A percentile compares a stretch with the other conserved stretches of the same genome.
These are phyloP conservation scores for Trachythela sp. DNA, from an alignment of 64 coral and sea anemone genomes.

Conservation along the genomic window DNA sequence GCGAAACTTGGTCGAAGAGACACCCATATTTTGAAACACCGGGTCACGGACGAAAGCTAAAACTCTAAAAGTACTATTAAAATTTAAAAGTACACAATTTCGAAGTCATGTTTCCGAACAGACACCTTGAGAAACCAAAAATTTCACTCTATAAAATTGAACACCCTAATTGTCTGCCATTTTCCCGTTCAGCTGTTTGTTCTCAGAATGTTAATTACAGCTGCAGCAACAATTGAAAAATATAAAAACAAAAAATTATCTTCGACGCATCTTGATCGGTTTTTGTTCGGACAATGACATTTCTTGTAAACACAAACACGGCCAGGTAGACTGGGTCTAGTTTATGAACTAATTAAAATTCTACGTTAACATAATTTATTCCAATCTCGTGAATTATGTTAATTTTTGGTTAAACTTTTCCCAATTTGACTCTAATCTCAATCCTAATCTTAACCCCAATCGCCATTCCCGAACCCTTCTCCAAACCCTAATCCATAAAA, in stretches of 20 bases:
- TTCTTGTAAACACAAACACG: conserved; percentile 6
- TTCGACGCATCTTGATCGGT: neutral
- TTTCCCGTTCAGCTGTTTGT: neutral
- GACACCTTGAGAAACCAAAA: neutral
- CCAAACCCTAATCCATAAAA: too few relatives aligned
- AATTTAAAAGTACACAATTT: too few relatives aligned
- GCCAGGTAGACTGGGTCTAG: neutral
- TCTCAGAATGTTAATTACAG: neutral
- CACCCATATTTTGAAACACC: conserved; percentile 71
- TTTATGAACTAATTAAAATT: neutral
- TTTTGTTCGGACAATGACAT: neutral
- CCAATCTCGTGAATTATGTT: neutral
- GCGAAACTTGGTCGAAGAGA: conserved; percentile 73
- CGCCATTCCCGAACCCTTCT: too few relatives aligned
- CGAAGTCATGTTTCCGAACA: neutral
- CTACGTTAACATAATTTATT: neutral
- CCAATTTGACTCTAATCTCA: too few relatives aligned
- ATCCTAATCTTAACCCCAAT: too few relatives aligned
- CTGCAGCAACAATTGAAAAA: neutral
- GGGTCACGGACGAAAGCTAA: neutral
- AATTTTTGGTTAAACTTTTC: neutral
- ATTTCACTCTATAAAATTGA: neutral
- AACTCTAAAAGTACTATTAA: neutral
- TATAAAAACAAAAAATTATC: neutral
- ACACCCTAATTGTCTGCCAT: neutral